phyloP scores from a whole-genome alignment of 2,797 vertebrate genomes.

The Anguilla pacifica region DNA sequence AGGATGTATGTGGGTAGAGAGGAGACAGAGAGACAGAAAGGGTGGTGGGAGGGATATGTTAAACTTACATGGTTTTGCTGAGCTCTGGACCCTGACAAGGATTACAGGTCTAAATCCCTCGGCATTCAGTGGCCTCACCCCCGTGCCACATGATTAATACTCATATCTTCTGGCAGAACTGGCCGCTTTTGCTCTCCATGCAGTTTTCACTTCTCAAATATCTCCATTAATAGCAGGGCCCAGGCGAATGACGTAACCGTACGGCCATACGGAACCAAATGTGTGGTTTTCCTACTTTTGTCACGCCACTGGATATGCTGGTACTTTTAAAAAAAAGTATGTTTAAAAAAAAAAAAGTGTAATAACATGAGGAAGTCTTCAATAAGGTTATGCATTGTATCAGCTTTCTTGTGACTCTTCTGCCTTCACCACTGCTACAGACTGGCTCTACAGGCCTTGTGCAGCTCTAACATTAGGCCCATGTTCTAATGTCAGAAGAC shows the following conservation, averaged over 20 bases:
- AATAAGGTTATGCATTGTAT: neutral
- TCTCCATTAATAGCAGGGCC: neutral
- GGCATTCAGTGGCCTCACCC: neutral
- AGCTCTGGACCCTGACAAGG: neutral
- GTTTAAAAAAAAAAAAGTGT: neutral
- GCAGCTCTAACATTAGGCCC: neutral
- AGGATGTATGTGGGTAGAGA: too few species aligned
- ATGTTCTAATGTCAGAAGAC: neutral
- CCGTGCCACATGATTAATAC: conserved; percentile 9
- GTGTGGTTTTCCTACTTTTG: neutral
- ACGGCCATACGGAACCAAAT: neutral
- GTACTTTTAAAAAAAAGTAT: neutral
- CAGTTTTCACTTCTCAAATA: conserved; percentile 1
- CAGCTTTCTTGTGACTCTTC: neutral
- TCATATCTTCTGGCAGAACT: conserved; percentile 2
- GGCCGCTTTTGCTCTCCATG: neutral
- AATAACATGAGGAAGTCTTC: neutral
- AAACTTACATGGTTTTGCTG: neutral
- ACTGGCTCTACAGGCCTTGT: neutral
- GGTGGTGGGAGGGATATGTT: neutral
- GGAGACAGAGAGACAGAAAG: neutral
- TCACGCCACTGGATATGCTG: neutral
- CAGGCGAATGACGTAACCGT: neutral
- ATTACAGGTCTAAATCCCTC: neutral
- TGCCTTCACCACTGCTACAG: neutral